A percentile compares a stretch with the other conserved stretches of the same genome.
Conservation (phyloP, 2,888 invertebrate genomes). For the Noctua janthe region DNA sequence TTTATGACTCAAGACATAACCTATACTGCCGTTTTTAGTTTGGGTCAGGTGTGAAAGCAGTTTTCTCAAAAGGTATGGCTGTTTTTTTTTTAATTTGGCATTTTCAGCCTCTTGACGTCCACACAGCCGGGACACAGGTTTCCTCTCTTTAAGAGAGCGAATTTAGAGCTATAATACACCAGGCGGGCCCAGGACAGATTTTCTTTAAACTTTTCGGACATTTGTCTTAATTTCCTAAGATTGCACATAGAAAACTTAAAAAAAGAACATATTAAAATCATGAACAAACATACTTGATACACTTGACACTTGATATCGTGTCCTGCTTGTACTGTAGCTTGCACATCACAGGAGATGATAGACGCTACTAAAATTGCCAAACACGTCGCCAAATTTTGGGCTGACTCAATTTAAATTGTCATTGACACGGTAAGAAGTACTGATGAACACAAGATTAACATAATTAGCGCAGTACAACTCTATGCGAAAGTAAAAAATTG, state of each 20-base stretch:
- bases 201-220: not conserved
- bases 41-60: not conserved
- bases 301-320: too few species aligned
- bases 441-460: not conserved
- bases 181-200: not conserved
- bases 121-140: not conserved
- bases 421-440: not conserved
- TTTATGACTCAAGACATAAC: not conserved
- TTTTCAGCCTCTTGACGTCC: not conserved
- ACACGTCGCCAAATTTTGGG: too few species aligned
- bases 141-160: not conserved
- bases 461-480: not conserved
- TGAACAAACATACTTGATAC: too few species aligned
- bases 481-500: not conserved
- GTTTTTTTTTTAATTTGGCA: not conserved
- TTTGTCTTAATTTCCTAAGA: not conserved
- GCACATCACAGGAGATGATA: too few species aligned
- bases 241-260: not conserved
- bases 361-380: too few species aligned
- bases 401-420: too few species aligned
- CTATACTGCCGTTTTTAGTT: not conserved
- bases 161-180: not conserved
- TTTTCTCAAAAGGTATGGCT: not conserved
- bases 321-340: too few species aligned
- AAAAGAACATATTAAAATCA: not conserved